Evolutionary conservation across 2,888 invertebrate genomes (phyloP).

Genomic region (Philhelius pedissequus): DNA sequence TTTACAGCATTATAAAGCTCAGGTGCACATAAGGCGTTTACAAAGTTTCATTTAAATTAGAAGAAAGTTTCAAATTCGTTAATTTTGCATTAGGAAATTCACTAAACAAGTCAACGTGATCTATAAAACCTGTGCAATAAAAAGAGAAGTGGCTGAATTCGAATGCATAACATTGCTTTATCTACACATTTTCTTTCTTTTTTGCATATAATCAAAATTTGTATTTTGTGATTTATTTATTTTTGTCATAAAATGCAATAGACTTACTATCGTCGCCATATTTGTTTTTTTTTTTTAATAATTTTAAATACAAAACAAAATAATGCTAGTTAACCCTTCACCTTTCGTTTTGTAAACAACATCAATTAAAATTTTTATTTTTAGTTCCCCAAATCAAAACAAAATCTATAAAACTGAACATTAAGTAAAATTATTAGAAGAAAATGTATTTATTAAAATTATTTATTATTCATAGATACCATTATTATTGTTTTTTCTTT

Average conservation of each 20-base stretch:
- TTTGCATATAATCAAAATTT: neutral
- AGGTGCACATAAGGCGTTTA: too few relatives aligned
- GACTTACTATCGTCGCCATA: slow-evolving; percentile 30
- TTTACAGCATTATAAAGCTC: too few relatives aligned
- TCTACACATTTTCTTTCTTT: neutral
- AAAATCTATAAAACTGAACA: slow-evolving; percentile 40
- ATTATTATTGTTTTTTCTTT: slow-evolving; percentile 16
- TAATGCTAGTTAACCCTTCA: slow-evolving; percentile 24
- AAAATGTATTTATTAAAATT: slow-evolving; percentile 57
- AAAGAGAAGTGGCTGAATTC: neutral
- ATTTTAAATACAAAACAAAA: slow-evolving; percentile 13
- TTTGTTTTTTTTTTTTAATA: neutral
- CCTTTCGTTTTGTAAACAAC: neutral
- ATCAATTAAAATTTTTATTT: neutral
- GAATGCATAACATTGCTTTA: slow-evolving; percentile 1
- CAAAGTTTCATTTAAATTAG: neutral
- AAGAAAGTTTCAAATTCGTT: too few relatives aligned
- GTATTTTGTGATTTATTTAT: neutral
- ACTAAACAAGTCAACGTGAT: too few relatives aligned
- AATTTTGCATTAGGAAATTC: too few relatives aligned
- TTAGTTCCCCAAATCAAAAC: neutral
- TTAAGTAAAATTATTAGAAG: slow-evolving; percentile 41
- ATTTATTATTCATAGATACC: slow-evolving; percentile 47
- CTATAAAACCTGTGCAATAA: neutral
- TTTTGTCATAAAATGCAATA: slow-evolving; percentile 17